Evolutionary conservation across 2,113 vertebrate species (phyloP), one percentile per base, ranked within the genome.

Genomic region (Ascaphus truei): DNA sequence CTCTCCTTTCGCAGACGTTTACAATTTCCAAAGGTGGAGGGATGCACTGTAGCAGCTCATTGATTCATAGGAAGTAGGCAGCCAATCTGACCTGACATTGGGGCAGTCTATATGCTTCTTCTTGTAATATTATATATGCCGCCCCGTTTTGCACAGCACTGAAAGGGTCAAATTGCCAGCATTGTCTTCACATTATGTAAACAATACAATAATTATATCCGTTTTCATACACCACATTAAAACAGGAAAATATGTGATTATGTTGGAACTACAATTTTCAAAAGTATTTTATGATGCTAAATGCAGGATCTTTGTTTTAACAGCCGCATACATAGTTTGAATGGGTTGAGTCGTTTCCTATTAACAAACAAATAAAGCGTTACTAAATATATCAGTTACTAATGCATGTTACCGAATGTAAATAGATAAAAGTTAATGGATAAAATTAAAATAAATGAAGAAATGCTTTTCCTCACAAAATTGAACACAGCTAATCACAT

Each of bases 201-300:
- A 57, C 11, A 36, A 57, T 16, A 36, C 53, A 20, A 57, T 45
- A 30, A 30, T 22, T 25, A 41, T 20, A 50, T 68, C 10, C 4
- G 29, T 6, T 68, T 58, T 37, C 58, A 50, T 50, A 50, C 10
- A 26, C 15, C 11, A 10, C 65, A 50, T 58, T 68, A 59, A 58
- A 37, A 36, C 29, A 5, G 30, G 23, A 13, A 53, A 68, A 59
- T 59, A 68, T 26, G 55, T 53, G 41, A 68, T 68, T 58, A 68
- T 39, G 55, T 67, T 18, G 39, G 11, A 16, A 16, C 55, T 48
- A 50, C 59, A 25, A 68, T 68, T 68, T 68, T n/a, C 65, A 58
- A 25, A n/a, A 68, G 53, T 43, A 50, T 59, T 68, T 68, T 68
- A 68, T 68, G 53, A 59, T 68, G 20, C 65, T 57, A 68, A 68